Evolutionary conservation across 2,113 vertebrate species (phyloP).

Genomic region (Abramis brama): DNA sequence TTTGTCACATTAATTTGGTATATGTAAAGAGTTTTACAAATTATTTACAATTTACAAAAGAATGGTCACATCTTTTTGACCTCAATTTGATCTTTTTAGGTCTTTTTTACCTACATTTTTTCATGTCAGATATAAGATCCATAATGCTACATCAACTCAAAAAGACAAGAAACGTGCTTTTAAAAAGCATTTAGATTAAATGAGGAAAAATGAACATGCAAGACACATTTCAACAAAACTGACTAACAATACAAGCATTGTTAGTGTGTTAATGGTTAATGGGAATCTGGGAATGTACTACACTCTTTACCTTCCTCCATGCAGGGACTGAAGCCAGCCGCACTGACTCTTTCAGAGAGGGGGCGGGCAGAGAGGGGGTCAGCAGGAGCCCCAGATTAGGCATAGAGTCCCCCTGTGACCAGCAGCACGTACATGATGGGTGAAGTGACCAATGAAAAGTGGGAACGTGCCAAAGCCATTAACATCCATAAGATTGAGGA

Average conservation of each 20-base stretch:
- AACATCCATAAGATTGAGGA: constrained; percentile 55
- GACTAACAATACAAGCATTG: too few species aligned
- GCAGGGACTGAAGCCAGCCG: constrained; percentile 81
- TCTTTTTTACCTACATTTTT: background rate
- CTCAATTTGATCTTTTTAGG: background rate
- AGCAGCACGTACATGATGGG: constrained; percentile 58
- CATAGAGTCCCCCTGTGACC: constrained; percentile 80
- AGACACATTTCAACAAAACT: background rate
- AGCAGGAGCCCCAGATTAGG: constrained; percentile 84
- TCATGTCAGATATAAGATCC: background rate
- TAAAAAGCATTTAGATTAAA: background rate
- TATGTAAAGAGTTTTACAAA: too few species aligned
- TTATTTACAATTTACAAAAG: background rate
- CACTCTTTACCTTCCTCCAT: constrained; percentile 95
- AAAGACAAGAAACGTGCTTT: background rate
- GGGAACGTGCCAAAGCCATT: constrained; percentile 59
- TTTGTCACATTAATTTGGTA: background rate
- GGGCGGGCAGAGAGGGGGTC: constrained; percentile 73
- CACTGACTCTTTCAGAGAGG: constrained; percentile 78
- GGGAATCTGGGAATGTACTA: constrained; percentile 19
- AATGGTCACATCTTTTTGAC: background rate
- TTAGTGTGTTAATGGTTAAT: constrained; percentile 34
- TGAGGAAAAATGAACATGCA: background rate
- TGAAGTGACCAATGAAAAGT: constrained; percentile 46
- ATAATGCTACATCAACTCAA: background rate